Evolutionary conservation across 2,113 vertebrate genomes (phyloP).

Genomic region (Pluvialis apricaria): DNA sequence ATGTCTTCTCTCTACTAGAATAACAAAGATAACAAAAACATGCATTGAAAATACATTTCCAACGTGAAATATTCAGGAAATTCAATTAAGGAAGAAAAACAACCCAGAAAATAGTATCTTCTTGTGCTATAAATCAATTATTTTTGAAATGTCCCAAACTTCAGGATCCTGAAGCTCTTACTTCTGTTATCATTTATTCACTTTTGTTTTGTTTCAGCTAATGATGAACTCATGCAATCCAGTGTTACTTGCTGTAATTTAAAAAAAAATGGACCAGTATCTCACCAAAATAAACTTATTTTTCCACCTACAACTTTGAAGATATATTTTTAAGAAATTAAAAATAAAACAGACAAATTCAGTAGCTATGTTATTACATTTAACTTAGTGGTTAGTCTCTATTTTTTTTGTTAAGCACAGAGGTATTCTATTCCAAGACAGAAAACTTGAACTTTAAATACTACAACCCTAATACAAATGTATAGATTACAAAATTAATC

Average conservation of each 20-base stretch:
- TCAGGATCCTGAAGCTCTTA: neutral
- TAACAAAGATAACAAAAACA: neutral
- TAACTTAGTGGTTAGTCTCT: neutral
- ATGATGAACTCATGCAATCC: neutral
- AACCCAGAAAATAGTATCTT: neutral
- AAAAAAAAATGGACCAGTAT: neutral
- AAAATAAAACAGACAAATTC: neutral
- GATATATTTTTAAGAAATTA: neutral
- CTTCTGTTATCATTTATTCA: neutral
- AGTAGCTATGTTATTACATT: neutral
- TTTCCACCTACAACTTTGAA: neutral
- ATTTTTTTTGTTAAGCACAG: neutral
- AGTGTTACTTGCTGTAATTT: neutral
- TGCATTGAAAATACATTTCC: neutral
- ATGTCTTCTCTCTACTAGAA: neutral
- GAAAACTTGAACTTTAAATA: neutral
- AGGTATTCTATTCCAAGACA: neutral
- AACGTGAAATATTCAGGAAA: neutral
- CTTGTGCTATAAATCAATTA: neutral
- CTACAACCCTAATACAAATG: neutral
- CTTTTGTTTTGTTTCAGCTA: neutral
- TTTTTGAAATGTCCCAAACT: neutral
- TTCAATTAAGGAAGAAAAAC: neutral
- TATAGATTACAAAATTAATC: neutral
- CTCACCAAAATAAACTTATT: neutral